Percentiles rank a stretch among this genome's conserved stretches.
Conservation (phyloP, 2,797 vertebrate genomes). For the Pipistrellus pipistrellus region DNA sequence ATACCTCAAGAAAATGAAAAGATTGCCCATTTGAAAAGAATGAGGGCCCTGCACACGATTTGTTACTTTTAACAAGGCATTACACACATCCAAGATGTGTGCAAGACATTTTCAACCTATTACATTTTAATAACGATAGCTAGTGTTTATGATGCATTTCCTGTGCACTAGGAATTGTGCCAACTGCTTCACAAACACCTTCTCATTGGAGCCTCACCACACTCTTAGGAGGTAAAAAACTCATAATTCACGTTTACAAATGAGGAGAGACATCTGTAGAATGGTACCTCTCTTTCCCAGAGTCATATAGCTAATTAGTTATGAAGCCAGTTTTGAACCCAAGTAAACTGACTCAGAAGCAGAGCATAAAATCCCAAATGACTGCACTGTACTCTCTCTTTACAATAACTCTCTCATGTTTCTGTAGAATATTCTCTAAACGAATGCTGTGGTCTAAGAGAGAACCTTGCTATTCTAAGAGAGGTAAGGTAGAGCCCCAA, state of each 20-base stretch:
- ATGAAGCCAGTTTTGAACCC: background rate
- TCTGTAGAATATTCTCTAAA: background rate
- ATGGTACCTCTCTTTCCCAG: background rate
- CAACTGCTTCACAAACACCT: background rate
- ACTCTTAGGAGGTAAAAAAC: background rate
- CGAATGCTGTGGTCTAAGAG: background rate
- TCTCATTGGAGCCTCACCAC: constrained; percentile 10
- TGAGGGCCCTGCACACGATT: background rate
- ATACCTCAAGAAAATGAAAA: background rate
- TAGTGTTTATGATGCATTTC: constrained; percentile 40
- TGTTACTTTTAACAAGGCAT: background rate
- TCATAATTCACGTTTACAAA: constrained; percentile 26
- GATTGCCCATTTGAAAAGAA: background rate
- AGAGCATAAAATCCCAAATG: background rate
- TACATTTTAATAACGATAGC: background rate
- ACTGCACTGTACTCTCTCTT: background rate
- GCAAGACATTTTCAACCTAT: background rate
- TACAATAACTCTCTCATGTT: background rate
- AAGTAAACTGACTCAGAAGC: background rate
- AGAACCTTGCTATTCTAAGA: background rate
- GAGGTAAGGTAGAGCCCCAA: background rate
- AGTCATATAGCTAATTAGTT: background rate
- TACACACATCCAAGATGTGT: background rate
- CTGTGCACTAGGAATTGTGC: background rate
- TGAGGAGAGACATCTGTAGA: background rate